Evolutionary conservation across 2,888 invertebrate genomes (phyloP).

Genomic region (Halictus ligatus): DNA sequence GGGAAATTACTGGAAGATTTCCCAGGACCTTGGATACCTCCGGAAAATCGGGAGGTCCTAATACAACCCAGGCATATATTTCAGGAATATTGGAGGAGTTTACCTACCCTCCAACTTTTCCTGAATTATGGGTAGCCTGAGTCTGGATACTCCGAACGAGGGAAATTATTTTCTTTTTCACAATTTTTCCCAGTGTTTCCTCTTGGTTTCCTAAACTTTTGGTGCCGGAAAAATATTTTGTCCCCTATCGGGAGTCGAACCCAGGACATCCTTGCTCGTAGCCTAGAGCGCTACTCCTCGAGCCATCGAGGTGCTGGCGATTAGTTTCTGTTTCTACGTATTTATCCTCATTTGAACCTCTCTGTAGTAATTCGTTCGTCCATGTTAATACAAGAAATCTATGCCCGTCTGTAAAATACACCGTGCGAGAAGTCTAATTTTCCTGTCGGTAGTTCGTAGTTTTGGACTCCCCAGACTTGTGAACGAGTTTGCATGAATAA

Average conservation of each 20-base stretch:
- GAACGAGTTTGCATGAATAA: conserved; percentile 28
- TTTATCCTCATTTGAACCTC: neutral
- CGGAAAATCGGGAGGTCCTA: no score
- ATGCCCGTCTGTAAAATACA: neutral
- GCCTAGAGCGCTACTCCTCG: neutral
- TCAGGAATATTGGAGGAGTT: neutral
- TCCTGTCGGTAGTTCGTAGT: neutral
- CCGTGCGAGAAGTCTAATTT: neutral
- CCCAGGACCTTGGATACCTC: no score
- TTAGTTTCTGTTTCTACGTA: neutral
- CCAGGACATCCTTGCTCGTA: neutral
- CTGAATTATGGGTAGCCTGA: no score
- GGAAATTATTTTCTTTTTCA: neutral
- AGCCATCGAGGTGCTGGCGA: neutral
- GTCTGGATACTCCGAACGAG: neutral
- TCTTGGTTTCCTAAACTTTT: neutral
- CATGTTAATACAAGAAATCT: neutral
- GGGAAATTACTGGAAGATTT: neutral
- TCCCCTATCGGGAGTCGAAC: no score
- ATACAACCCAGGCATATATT: neutral
- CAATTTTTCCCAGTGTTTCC: no score
- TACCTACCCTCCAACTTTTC: no score
- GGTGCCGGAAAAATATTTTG: neutral
- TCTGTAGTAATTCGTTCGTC: neutral
- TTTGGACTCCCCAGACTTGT: conserved; percentile 12